Base-by-base conservation (phyloP, 1,140 invertebrate genomes). In the Druon quercuslanigerum region DNA sequence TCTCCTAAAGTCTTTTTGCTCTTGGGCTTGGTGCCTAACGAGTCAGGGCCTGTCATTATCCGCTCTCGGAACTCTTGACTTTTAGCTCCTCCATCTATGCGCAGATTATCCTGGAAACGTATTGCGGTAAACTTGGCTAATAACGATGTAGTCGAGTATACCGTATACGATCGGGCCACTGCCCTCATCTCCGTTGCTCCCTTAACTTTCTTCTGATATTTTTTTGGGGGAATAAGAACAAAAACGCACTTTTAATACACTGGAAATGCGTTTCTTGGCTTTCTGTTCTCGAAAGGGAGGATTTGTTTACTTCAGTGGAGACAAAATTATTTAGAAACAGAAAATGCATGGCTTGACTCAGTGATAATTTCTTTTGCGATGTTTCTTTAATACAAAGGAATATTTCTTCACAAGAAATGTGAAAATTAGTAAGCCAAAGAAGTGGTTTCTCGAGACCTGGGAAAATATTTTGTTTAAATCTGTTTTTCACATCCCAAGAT, bases 21-120 rank as follows among this genome's bases (percentile, higher is more conserved):
- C 84, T 75, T 80, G 74, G 79, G 80, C 80, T 85, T 81, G 57
- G 71, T 74, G 87, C 85, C 87, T 89, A 90, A 90, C 89, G 88
- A 90, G 87, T 90, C 87, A 77, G 83, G 84, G 87, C 73, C 88
- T 90, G 87, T 90, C 87, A 91, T 91, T 91, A 91, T 89, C 85
- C 82, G 81, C 87, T 89, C 85, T 88, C 78, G 84, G 82, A 87
- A 84, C 82, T 82, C 80, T 74, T 74, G 25, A 33, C 72, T 74
- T 73, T 74, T 77, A 75, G 73, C 79, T 83, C 77, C 80, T 84
- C 84, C 84, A 83, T 33, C 25, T 33, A 33, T 33, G 25, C 83
- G 86, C 80, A 87, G 84, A 87, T 89, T 89, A 90, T 89, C 83
- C 84, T 83, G 81, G 80, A 85, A 90, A 89, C 85, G 90, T 87